Percentiles rank a stretch among this genome's conserved stretches.
Evolutionary conservation across 2,113 vertebrate genomes (phyloP).

Genomic region (Mohoua ochrocephala): DNA sequence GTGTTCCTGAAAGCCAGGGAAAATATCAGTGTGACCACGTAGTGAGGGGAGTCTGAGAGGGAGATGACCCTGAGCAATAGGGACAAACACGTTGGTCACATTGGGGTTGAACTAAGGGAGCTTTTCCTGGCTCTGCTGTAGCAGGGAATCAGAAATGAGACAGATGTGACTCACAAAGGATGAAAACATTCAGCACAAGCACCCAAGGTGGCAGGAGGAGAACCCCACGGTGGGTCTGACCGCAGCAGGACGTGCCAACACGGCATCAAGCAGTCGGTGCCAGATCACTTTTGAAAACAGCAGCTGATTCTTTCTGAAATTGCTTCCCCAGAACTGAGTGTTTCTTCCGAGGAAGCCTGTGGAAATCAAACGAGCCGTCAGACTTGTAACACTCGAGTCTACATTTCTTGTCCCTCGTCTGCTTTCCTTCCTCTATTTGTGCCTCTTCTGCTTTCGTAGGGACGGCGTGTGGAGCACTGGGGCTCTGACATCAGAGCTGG

Average conservation of each 20-base stretch:
- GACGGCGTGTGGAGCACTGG: not conserved
- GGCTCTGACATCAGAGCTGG: conserved; percentile 43
- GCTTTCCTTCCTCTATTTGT: conserved; percentile 20
- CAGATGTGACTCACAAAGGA: not conserved
- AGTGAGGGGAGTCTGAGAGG: not conserved
- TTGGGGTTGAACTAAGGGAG: not conserved
- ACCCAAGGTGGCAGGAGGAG: not conserved
- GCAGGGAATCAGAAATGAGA: not conserved
- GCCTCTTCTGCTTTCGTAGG: conserved; percentile 12
- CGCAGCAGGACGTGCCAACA: not conserved
- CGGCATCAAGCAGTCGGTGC: fast-evolving
- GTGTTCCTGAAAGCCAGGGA: not conserved
- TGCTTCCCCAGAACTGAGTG: not conserved
- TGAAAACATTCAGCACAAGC: not conserved
- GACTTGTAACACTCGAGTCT: not conserved
- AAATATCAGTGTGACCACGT: fast-evolving
- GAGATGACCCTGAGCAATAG: not conserved
- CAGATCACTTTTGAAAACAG: not conserved
- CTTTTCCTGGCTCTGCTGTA: not conserved
- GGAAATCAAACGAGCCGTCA: not conserved
- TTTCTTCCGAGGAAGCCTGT: not conserved
- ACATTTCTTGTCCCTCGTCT: not conserved
- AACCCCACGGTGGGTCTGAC: not conserved
- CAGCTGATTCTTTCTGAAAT: not conserved
- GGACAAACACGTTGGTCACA: not conserved